phyloP scores from a whole-genome alignment of 2,888 invertebrate species.

The Anaspis maculata region DNA sequence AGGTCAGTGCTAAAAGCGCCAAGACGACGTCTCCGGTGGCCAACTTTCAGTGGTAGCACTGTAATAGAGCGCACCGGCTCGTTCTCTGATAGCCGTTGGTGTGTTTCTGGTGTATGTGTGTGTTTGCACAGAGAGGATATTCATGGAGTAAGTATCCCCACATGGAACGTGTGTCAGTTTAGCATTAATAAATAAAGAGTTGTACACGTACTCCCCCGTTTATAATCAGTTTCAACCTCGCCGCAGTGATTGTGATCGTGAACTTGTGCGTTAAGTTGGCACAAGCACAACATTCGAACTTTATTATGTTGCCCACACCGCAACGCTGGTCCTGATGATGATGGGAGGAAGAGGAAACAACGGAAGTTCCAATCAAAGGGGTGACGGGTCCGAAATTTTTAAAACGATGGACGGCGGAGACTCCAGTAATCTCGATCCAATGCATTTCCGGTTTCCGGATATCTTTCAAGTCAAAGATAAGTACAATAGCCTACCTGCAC shows the following conservation, averaged over 20 bases:
- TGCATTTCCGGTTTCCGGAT: too few species aligned
- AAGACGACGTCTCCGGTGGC: too few species aligned
- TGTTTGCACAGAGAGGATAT: constrained; percentile 8
- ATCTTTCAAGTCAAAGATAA: too few species aligned
- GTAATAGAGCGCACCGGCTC: constrained; percentile 13
- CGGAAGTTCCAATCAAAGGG: constrained; percentile 3
- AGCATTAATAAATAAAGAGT: constrained; percentile 17
- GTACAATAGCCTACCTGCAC: too few species aligned
- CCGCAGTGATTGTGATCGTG: constrained; percentile 18
- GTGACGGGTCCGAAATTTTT: constrained; percentile 1
- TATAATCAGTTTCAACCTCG: constrained; percentile 21
- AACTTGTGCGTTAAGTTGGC: constrained; percentile 10
- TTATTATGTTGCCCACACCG: too few species aligned
- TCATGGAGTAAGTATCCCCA: constrained; percentile 13
- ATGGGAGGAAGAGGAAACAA: constrained; percentile 7
- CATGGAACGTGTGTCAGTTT: constrained; percentile 14
- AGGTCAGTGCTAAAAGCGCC: constrained; percentile 13
- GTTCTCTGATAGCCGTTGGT: too few species aligned
- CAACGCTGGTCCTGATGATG: constrained; percentile 4
- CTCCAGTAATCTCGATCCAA: too few species aligned
- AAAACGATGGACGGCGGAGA: too few species aligned
- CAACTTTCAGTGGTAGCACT: constrained; percentile 13
- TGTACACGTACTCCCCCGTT: constrained; percentile 14
- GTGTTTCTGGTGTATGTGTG: too few species aligned
- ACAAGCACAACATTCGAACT: constrained; percentile 7